Base-by-base conservation (phyloP, 2,888 invertebrate genomes). In the Synanthedon myopaeformis region DNA sequence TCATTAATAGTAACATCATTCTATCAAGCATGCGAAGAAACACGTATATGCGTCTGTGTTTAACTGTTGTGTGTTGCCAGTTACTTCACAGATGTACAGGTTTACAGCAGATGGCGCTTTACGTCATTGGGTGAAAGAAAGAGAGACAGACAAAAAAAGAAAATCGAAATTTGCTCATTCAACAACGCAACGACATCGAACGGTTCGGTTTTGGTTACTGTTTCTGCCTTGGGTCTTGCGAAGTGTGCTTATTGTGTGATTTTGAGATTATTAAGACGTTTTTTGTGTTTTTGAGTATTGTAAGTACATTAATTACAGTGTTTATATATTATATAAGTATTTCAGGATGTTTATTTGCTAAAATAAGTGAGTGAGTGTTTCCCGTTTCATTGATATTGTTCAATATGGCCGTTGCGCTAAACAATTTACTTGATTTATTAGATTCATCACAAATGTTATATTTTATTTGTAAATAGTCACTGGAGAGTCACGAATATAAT, bases 191-290 rank as follows among this genome's bases (percentile, higher is more conserved):
- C 74, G 80, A 75, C 77, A 75, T 75, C 82, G 81, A 83, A 83
- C 83, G 35, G 35, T 35, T 35, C 35, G 35, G 35, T 35, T 35
- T 35, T 35, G 35, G 35, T 35, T 35, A 35, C 35, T 80, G 82
- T 84, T 86, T 83, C 82, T 85, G 82, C 76, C 80, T 86, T 67
- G 82, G 73, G 83, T 85, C 84, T 82, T 80, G 80, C 78, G 76
- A 70, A 79, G 78, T 82, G 84, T 79, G 70, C 69, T 63, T 66
- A 69, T 79, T 82, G 82, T 73, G 83, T 82, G 80, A 61, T 74
- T 77, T 74, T 74, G 2, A 12, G 23, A 12, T n/a, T 75, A 76
- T 75, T 74, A 82, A 82, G 84, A 83, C 66, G 66, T 72, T 63
- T 70, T 64, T 51, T 23, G 57, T 83, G 82, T 70, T 69, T 74